Percentiles rank a stretch among this genome's conserved stretches.
Conservation (phyloP, 2,888 invertebrate species). For the Ernsta delagoae region DNA sequence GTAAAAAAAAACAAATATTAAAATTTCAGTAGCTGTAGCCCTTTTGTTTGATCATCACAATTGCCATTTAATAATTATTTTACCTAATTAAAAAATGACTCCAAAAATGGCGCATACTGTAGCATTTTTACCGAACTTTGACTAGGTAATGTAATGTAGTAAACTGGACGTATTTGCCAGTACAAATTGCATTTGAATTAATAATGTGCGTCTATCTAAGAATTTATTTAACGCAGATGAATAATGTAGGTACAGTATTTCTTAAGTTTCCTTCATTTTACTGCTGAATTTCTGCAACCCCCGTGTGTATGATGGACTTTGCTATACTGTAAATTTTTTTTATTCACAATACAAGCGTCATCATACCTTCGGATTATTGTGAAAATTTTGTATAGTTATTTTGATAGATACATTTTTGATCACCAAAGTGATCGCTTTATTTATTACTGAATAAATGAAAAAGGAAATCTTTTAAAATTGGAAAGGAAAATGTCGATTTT, state of each 20-base stretch:
- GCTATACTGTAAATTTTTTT: constrained; percentile 10
- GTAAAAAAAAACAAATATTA: too few species aligned
- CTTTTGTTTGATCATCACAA: constrained; percentile 47
- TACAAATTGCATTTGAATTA: constrained; percentile 70
- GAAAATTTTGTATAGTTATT: constrained; percentile 15
- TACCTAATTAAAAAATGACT: too few species aligned
- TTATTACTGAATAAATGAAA: constrained; percentile 3
- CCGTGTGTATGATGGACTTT: constrained; percentile 19
- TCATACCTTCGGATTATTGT: neutral
- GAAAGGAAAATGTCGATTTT: neutral
- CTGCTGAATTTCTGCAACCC: constrained; percentile 17
- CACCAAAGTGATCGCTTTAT: constrained; percentile 15
- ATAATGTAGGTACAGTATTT: neutral
- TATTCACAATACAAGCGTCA: constrained; percentile 9
- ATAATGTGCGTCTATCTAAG: constrained; percentile 57
- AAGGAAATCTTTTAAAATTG: constrained; percentile 3
- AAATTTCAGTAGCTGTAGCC: constrained; percentile 23
- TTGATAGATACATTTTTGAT: constrained; percentile 13
- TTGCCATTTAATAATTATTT: constrained; percentile 6
- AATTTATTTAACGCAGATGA: constrained; percentile 24
- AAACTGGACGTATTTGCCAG: constrained; percentile 64
- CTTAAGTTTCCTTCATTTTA: neutral
- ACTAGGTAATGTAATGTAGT: constrained; percentile 33
- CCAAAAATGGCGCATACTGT: constrained; percentile 5
- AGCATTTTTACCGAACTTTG: constrained; percentile 35